Base-by-base conservation (phyloP, 1,140 invertebrate genomes). In the Sitophilus oryzae region DNA sequence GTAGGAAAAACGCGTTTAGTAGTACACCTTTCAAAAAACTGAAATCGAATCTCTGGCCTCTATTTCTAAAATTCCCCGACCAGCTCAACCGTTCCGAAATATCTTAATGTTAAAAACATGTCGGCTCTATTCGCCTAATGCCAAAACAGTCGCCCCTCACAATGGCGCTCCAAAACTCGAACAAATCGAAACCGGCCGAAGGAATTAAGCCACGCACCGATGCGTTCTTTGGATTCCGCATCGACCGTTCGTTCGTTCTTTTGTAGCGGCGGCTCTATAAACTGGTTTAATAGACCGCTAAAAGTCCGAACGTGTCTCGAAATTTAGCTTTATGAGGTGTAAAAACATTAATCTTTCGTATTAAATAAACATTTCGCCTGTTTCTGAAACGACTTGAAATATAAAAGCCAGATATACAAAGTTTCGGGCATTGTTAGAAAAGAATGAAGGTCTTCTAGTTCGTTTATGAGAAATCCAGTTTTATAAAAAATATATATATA, bases 261-360 rank as follows among this genome's bases (percentile, higher is more conserved):
- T 36, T 37, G 30, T 37, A 9, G 21, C 14, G 15, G n/a, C 21
- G n/a, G n/a, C n/a, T 48, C 15, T 48, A 19, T 19, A 50, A 41
- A 50, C 48, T 40, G 48, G 36, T 41, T 50, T 50, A 50, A 50
- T 50, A 38, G 48, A 50, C 36, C 41, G 21, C 48, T 40, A 50
- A 50, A 50, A 23, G 48, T 37, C 45, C 34, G 14, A 37, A 48
- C 19, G 36, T 37, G 45, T 20, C 48, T 37, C 48, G 19, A 50
- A 41, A 11, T 38, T 40, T 50, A 41, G 48, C 37, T 50, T 50
- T 50, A 50, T 50, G 48, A 41, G 48, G 36, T 50, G 48, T 50
- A 50, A 50, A 50, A 18, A 40, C 48, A 50, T 50, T 50, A 34
- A 16, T 50, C 21, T 40, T 41, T 21, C 21, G 18, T 22, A 21